Percentiles rank a stretch among this genome's conserved stretches.
These are phyloP conservation scores for Chelon labrosus DNA, from an alignment of 2,797 vertebrate genomes.

Conservation along the genomic window DNA sequence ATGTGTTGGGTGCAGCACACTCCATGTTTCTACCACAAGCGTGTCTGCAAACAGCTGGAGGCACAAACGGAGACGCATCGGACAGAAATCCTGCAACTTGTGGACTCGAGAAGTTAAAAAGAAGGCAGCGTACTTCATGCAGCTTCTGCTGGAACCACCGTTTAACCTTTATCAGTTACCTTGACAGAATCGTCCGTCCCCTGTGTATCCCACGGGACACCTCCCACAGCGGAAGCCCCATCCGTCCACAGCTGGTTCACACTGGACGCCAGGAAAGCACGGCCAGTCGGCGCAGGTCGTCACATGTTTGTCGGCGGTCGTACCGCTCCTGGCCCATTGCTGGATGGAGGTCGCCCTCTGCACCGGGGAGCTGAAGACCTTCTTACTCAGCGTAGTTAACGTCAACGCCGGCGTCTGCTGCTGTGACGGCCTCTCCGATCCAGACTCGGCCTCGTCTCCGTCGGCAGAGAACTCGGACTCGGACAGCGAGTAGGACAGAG, in stretches of 20 bases:
- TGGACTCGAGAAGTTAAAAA: too few relatives aligned
- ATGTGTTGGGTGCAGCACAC: slow-evolving; percentile 81
- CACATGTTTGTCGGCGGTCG: neutral
- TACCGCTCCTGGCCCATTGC: accelerated
- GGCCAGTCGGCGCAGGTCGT: slow-evolving; percentile 57
- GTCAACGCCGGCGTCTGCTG: slow-evolving; percentile 7
- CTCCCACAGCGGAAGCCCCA: slow-evolving; percentile 76
- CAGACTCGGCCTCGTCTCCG: slow-evolving; percentile 10
- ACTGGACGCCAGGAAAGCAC: slow-evolving; percentile 82
- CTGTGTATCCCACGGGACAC: slow-evolving; percentile 83
- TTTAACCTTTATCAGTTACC: slow-evolving; percentile 63
- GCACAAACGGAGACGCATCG: slow-evolving; percentile 12
- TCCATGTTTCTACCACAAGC: slow-evolving; percentile 83
- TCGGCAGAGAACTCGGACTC: slow-evolving; percentile 63
- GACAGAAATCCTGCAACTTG: too few relatives aligned
- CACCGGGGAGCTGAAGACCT: neutral
- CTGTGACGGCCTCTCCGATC: neutral
- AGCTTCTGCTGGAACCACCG: too few relatives aligned
- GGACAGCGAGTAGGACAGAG: slow-evolving; percentile 53
- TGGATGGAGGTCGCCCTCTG: slow-evolving; percentile 23
- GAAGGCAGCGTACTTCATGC: too few relatives aligned
- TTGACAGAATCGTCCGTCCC: slow-evolving; percentile 83
- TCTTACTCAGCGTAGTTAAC: slow-evolving; percentile 12
- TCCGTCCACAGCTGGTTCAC: slow-evolving; percentile 43
- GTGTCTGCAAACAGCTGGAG: slow-evolving; percentile 81